Evolutionary conservation across 2,888 invertebrate species (phyloP).

Genomic region (Romanomermis culicivorax): DNA sequence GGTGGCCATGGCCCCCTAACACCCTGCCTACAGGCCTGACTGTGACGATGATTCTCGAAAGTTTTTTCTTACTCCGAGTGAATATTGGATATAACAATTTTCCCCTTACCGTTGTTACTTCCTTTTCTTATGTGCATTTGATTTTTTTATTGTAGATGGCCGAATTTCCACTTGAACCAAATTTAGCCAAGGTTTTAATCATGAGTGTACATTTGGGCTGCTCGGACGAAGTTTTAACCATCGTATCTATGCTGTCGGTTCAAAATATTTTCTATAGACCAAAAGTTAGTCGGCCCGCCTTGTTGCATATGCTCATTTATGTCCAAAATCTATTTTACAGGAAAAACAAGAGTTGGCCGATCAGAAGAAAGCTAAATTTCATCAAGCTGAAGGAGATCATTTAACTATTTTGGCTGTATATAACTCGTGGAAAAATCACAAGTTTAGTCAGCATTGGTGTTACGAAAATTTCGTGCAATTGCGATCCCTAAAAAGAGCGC

Average conservation of each 20-base stretch:
- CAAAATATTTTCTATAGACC: slow-evolving; percentile 85
- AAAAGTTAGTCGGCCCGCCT: slow-evolving; percentile 28
- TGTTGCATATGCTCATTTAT: too few relatives aligned
- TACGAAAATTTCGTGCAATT: slow-evolving; percentile 98
- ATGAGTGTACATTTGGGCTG: slow-evolving; percentile 95
- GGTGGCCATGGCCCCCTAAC: too few relatives aligned
- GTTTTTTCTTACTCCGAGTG: too few relatives aligned
- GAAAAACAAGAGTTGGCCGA: slow-evolving; percentile 91
- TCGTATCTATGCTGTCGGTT: slow-evolving; percentile 94
- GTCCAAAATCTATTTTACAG: slow-evolving; percentile 33
- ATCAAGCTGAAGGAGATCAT: slow-evolving; percentile 95
- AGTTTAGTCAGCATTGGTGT: slow-evolving; percentile 97
- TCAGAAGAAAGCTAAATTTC: slow-evolving; percentile 96
- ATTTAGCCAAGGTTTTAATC: slow-evolving; percentile 89
- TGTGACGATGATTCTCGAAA: too few relatives aligned
- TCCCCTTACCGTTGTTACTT: too few relatives aligned
- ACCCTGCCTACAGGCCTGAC: too few relatives aligned
- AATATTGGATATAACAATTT: too few relatives aligned
- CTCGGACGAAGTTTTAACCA: slow-evolving; percentile 89
- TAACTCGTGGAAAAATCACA: slow-evolving; percentile 97
- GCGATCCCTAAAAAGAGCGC: slow-evolving; percentile 72
- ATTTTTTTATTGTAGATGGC: slow-evolving; percentile 59
- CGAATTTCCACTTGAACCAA: slow-evolving; percentile 94
- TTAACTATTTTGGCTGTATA: slow-evolving; percentile 88
- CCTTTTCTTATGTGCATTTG: too few relatives aligned